Percentiles rank a stretch among this genome's conserved stretches.
phyloP scores from a whole-genome alignment of 1,140 invertebrate species.

The Phymastichus coffea region DNA sequence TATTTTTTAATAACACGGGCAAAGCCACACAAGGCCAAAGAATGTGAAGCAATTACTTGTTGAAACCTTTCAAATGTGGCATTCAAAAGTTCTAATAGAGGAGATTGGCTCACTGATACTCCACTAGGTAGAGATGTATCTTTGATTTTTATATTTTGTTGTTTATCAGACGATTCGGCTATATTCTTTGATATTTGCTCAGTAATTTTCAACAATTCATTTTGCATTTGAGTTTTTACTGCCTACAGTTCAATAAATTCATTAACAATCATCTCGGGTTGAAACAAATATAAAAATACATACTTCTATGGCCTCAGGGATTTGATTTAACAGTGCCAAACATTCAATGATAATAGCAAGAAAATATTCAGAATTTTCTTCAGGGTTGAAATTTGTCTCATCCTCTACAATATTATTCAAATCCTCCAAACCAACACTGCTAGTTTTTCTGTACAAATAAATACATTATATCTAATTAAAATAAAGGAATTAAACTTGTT shows the following conservation, averaged over 20 bases:
- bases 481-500: conserved; percentile 9
- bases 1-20: conserved; percentile 61
- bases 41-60: conserved; percentile 70
- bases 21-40: conserved; percentile 64
- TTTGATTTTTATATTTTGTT: conserved; percentile 21
- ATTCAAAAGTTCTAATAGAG: conserved; percentile 61
- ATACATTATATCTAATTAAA: not conserved
- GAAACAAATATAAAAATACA: conserved; percentile 19
- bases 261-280: conserved; percentile 5
- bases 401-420: conserved; percentile 62
- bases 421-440: conserved; percentile 35
- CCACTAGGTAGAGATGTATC: conserved; percentile 6
- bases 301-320: conserved; percentile 83
- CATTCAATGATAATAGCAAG: conserved; percentile 84
- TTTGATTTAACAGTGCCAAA: conserved; percentile 78
- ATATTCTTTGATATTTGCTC: conserved; percentile 75
- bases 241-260: conserved; percentile 56
- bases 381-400: conserved; percentile 63
- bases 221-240: conserved; percentile 79
- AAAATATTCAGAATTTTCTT: conserved; percentile 70
- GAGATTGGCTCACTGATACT: conserved; percentile 35
- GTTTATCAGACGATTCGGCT: conserved; percentile 56
- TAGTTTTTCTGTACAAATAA: conserved; percentile 31
- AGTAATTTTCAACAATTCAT: conserved; percentile 75
- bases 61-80: conserved; percentile 76